Conservation (phyloP, 2,888 invertebrate species). For the Caenorhabditis drosophilae region DNA sequence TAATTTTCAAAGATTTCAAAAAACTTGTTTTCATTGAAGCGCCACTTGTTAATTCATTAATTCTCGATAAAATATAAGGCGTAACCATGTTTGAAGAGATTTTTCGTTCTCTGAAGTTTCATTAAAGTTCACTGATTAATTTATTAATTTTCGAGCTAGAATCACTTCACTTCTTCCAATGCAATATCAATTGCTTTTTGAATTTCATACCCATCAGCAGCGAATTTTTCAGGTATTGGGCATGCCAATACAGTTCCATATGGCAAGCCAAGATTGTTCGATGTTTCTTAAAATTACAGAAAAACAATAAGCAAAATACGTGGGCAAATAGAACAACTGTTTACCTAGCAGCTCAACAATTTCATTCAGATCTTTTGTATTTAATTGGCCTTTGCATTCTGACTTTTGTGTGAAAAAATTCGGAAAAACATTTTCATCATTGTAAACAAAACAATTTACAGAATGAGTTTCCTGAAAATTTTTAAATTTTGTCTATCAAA, state of each 20-base stretch:
- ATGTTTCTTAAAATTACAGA: conserved; percentile 50
- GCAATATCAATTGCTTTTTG: conserved; percentile 79
- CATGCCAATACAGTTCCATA: conserved; percentile 82
- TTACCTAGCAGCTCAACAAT: conserved; percentile 80
- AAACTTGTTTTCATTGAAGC: conserved; percentile 84
- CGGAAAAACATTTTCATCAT: conserved; percentile 80
- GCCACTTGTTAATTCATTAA: conserved; percentile 82
- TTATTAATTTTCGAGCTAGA: not conserved
- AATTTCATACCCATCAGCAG: conserved; percentile 73
- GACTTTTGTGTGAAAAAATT: conserved; percentile 88
- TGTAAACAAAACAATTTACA: conserved; percentile 84
- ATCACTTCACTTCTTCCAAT: conserved; percentile 73
- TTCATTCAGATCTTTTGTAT: conserved; percentile 75
- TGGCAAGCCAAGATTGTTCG: conserved; percentile 66
- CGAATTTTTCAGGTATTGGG: conserved; percentile 80
- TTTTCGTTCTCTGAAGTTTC: conserved; percentile 68
- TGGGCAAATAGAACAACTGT: too few relatives aligned
- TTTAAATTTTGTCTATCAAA: too few relatives aligned
- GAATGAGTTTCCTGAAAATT: conserved; percentile 87
- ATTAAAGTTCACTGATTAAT: conserved; percentile 11
- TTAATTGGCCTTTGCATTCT: conserved; percentile 79
- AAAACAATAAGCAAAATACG: not conserved
- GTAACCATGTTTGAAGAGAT: conserved; percentile 87
- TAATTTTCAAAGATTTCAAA: conserved; percentile 5
- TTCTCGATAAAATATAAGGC: conserved; percentile 83